These are phyloP conservation scores for Perizoma flavofasciatum DNA, from an alignment of 2,888 invertebrate species.

Conservation along the genomic window DNA sequence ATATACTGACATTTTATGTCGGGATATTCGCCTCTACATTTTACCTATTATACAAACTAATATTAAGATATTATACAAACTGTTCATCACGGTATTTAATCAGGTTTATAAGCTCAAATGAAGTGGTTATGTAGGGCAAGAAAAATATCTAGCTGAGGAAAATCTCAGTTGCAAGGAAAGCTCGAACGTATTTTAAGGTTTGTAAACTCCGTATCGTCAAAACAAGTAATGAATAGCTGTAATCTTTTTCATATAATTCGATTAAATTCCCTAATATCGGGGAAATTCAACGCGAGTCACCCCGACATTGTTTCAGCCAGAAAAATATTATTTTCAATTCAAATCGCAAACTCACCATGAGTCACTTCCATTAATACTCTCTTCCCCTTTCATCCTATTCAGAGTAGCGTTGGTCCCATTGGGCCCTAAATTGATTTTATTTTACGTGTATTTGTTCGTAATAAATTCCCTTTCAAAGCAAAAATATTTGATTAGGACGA, in stretches of 20 bases:
- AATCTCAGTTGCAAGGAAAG: background rate
- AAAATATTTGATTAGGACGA: slow-evolving; percentile 35
- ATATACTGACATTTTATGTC: no score
- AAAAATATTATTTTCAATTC: slow-evolving; percentile 50
- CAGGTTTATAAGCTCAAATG: no score
- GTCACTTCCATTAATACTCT: slow-evolving; percentile 55
- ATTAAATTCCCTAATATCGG: slow-evolving; percentile 40
- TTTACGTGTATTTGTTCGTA: slow-evolving; percentile 47
- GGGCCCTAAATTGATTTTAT: slow-evolving; percentile 62
- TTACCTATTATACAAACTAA: no score
- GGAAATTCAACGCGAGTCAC: slow-evolving; percentile 37
- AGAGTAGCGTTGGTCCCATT: slow-evolving; percentile 45
- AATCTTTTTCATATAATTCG: slow-evolving; percentile 30
- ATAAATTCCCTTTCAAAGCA: slow-evolving; percentile 32
- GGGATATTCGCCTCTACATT: no score
- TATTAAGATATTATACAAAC: no score
- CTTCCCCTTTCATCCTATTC: slow-evolving; percentile 53
- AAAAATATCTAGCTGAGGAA: background rate
- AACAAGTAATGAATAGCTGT: background rate
- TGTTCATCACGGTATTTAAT: no score
- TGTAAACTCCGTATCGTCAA: background rate
- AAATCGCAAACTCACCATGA: slow-evolving; percentile 58
- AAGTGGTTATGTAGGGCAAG: no score
- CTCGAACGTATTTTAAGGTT: no score
- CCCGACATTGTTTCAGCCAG: slow-evolving; percentile 50